phyloP scores from a whole-genome alignment of 2,888 invertebrate genomes.

The Apodemia mormo region DNA sequence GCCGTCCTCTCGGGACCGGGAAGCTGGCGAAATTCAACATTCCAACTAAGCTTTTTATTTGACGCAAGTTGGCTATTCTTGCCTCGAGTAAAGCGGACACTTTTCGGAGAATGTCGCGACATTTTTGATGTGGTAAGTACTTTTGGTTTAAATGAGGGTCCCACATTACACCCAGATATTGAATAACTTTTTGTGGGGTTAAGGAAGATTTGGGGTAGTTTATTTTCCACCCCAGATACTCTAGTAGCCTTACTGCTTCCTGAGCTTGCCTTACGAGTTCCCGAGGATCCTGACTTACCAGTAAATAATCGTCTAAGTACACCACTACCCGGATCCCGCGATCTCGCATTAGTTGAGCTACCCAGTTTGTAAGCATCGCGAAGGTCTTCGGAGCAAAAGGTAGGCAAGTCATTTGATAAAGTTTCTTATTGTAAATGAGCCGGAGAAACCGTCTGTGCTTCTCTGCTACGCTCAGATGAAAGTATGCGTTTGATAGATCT shows the following conservation, averaged over 20 bases:
- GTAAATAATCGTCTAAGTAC: constrained; percentile 16
- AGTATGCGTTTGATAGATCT: constrained; percentile 33
- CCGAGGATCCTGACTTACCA: not conserved
- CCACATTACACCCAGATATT: constrained; percentile 29
- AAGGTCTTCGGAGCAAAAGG: constrained; percentile 20
- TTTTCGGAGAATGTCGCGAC: not conserved
- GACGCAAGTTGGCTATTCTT: constrained; percentile 25
- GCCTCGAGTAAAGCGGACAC: not conserved
- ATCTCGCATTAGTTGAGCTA: constrained; percentile 3
- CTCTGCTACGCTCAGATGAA: constrained; percentile 27
- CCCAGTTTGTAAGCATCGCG: constrained; percentile 19
- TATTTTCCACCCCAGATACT: constrained; percentile 32
- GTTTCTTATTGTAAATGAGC: constrained; percentile 23
- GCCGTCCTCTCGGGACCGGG: constrained; percentile 36
- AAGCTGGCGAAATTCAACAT: constrained; percentile 40
- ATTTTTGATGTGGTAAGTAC: constrained; percentile 30
- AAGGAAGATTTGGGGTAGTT: constrained; percentile 34
- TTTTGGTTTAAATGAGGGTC: constrained; percentile 29
- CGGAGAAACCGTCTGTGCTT: constrained; percentile 29
- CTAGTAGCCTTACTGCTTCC: not conserved
- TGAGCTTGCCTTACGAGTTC: not conserved
- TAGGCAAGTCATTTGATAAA: constrained; percentile 17
- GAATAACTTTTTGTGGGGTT: constrained; percentile 22
- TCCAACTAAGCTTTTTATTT: constrained; percentile 38
- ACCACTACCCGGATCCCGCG: constrained; percentile 12